Evolutionary conservation across 2,888 invertebrate genomes (phyloP).

Genomic region (Hybos culiciformis): DNA sequence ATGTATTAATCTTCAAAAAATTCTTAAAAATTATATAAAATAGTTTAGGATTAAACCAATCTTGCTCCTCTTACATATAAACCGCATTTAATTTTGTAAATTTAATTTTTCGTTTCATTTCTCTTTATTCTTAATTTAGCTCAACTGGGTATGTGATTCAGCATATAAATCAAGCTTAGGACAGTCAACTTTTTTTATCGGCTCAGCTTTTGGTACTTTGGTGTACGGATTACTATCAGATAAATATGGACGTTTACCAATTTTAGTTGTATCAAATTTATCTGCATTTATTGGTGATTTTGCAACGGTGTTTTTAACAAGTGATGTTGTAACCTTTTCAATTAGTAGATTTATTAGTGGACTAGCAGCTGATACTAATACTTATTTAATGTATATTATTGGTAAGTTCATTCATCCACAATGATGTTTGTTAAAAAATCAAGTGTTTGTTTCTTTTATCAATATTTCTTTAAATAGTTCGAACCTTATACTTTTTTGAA

Average conservation of each 20-base stretch:
- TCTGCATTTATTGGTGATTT: constrained; percentile 41
- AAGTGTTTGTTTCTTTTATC: no score
- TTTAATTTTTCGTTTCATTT: background rate
- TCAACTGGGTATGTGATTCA: constrained; percentile 45
- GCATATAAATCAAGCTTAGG: constrained; percentile 42
- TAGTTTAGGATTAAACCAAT: no score
- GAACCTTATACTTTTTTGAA: no score
- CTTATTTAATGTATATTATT: constrained; percentile 45
- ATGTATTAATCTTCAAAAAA: no score
- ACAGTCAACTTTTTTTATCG: constrained; percentile 45
- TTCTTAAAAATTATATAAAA: no score
- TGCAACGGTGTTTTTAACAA: constrained; percentile 37
- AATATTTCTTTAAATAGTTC: no score
- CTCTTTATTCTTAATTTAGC: constrained; percentile 16
- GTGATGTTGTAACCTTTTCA: constrained; percentile 35
- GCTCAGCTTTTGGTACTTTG: constrained; percentile 44
- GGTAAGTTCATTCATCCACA: constrained; percentile 26
- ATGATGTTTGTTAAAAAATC: no score
- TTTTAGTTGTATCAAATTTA: constrained; percentile 39
- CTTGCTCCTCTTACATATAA: no score
- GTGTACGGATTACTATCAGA: constrained; percentile 44
- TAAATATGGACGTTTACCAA: constrained; percentile 40
- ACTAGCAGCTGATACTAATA: constrained; percentile 42
- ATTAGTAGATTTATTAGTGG: constrained; percentile 43
- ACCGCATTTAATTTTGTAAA: no score